Evolutionary conservation across 2,113 vertebrate genomes (phyloP).

Genomic region (Prinia subflava): DNA sequence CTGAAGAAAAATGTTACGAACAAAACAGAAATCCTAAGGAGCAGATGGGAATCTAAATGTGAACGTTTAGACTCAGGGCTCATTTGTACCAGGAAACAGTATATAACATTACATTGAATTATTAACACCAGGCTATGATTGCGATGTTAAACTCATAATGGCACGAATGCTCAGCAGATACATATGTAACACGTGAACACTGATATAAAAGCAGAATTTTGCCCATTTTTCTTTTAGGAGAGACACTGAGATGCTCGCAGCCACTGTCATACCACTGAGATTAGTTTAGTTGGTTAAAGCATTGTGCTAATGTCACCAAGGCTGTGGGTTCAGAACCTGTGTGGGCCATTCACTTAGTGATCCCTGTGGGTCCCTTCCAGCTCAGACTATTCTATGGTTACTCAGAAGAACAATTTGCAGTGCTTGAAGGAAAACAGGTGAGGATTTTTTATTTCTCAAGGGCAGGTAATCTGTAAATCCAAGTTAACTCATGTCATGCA

Average conservation of each 20-base stretch:
- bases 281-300: not conserved
- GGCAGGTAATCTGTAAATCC: not conserved
- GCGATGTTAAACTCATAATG: not conserved
- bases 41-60: not conserved
- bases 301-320: not conserved
- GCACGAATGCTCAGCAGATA: not conserved
- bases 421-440: not conserved
- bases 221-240: not conserved
- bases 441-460: not conserved
- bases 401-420: not conserved
- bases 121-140: not conserved
- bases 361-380: not conserved
- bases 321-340: not conserved
- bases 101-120: fast-evolving
- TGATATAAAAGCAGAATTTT: not conserved
- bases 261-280: not conserved
- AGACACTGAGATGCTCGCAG: not conserved
- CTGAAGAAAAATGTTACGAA: not conserved
- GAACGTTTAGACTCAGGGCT: not conserved
- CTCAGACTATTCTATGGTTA: not conserved
- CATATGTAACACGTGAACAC: not conserved
- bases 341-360: not conserved
- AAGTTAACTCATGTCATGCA: not conserved
- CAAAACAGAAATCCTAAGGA: not conserved
- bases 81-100: not conserved